Conservation (phyloP, 2,888 invertebrate genomes). For the Eilema griseolum region DNA sequence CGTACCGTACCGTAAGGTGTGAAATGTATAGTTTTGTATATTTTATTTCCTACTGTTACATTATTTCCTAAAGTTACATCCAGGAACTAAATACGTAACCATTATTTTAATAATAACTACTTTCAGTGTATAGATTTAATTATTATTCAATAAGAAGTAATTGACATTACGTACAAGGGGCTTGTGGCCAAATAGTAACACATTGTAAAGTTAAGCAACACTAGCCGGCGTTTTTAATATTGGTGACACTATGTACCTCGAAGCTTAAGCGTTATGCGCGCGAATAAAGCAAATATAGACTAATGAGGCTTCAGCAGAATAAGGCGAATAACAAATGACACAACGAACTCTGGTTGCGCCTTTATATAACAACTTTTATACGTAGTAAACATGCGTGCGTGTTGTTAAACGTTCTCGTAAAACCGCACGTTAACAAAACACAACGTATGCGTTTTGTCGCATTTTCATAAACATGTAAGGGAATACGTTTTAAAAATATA, state of each 20-base stretch:
- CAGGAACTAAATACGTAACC: background rate
- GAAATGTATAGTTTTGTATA: background rate
- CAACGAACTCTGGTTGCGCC: too few species aligned
- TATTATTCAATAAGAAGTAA: too few species aligned
- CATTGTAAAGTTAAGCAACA: too few species aligned
- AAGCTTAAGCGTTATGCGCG: too few species aligned
- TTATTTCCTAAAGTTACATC: background rate
- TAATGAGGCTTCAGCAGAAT: too few species aligned
- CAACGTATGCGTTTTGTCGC: slow-evolving; percentile 19
- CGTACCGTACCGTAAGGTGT: background rate
- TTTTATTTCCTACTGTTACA: background rate
- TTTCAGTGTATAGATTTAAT: background rate
- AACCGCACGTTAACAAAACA: slow-evolving; percentile 23
- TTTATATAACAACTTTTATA: slow-evolving; percentile 13
- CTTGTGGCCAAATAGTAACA: too few species aligned
- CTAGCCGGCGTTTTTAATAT: too few species aligned
- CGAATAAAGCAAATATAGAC: too few species aligned
- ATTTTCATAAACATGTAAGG: slow-evolving; percentile 18
- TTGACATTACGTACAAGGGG: too few species aligned
- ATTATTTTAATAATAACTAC: background rate
- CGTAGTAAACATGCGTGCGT: slow-evolving; percentile 16
- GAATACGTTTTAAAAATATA: slow-evolving; percentile 13
- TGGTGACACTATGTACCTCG: too few species aligned
- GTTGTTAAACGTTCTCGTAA: slow-evolving; percentile 15
- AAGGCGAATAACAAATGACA: too few species aligned